Evolutionary conservation across 2,888 invertebrate genomes (phyloP).

Genomic region (Aleiodes testaceus): DNA sequence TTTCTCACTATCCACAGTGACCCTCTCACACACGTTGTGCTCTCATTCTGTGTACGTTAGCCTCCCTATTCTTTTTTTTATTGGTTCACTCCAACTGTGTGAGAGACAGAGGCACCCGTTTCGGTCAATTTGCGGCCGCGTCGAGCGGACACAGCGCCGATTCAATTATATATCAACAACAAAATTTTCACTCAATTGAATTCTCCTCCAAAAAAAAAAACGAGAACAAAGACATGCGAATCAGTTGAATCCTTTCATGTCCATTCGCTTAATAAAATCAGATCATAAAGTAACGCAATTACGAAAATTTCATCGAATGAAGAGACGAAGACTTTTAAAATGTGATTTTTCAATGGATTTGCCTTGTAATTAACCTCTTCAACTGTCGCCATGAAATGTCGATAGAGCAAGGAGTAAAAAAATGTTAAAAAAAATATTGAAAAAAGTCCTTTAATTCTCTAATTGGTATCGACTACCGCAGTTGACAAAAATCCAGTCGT

Average conservation of each 20-base stretch:
- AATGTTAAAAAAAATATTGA: too few species aligned
- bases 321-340: background rate
- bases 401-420: too few species aligned
- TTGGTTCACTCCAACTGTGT: constrained; percentile 23
- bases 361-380: too few species aligned
- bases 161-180: constrained; percentile 29
- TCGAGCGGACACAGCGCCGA: constrained; percentile 23
- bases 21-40: constrained; percentile 16
- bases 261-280: constrained; percentile 15
- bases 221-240: constrained; percentile 5
- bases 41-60: background rate
- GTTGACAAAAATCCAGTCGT: constrained; percentile 51
- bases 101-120: constrained; percentile 22
- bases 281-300: constrained; percentile 6
- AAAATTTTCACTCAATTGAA: constrained; percentile 26
- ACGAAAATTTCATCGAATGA: background rate
- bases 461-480: constrained; percentile 50
- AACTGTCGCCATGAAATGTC: too few species aligned
- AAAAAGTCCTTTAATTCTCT: constrained; percentile 45
- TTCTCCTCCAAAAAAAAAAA: constrained; percentile 7
- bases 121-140: constrained; percentile 36
- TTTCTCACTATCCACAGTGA: background rate
- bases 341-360: too few species aligned
- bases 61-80: constrained; percentile 8
- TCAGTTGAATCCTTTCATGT: constrained; percentile 6